Percentiles rank a stretch among this genome's conserved stretches.
These are phyloP conservation scores for Gobiocypris rarus DNA, from an alignment of 2,113 vertebrate genomes.

Conservation along the genomic window DNA sequence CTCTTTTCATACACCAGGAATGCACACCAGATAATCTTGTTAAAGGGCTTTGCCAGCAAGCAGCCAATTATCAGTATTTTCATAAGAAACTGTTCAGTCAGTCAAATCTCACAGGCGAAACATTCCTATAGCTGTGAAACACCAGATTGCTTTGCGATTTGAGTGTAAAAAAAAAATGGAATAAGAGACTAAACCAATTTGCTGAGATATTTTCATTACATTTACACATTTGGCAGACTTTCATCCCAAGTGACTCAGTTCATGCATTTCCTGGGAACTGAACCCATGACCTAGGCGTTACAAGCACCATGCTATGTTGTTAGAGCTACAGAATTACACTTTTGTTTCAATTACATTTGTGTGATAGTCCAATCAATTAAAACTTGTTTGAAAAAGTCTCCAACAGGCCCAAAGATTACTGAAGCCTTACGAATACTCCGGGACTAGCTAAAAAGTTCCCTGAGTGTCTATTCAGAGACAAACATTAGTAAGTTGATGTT, in stretches of 20 bases:
- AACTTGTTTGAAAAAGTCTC: no score
- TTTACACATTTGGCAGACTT: no score
- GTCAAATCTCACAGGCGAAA: background rate
- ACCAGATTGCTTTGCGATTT: background rate
- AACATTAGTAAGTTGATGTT: no score
- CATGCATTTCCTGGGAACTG: no score
- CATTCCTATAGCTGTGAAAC: background rate
- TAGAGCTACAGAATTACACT: no score
- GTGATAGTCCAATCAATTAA: background rate
- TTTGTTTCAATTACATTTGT: background rate
- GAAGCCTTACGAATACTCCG: no score
- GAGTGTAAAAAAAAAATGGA: background rate
- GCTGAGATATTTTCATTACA: background rate
- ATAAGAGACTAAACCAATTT: background rate
- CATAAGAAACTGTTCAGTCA: background rate
- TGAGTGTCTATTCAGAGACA: no score
- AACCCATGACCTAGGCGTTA: no score
- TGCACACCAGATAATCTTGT: background rate
- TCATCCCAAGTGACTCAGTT: no score
- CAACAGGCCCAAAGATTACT: no score
- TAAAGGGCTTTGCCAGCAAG: background rate
- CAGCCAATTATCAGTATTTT: constrained; percentile 7
- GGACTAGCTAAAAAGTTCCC: no score
- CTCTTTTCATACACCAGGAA: background rate
- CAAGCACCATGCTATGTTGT: no score